phyloP scores from a whole-genome alignment of 1,140 invertebrate species.

The Onthophagus taurus region DNA sequence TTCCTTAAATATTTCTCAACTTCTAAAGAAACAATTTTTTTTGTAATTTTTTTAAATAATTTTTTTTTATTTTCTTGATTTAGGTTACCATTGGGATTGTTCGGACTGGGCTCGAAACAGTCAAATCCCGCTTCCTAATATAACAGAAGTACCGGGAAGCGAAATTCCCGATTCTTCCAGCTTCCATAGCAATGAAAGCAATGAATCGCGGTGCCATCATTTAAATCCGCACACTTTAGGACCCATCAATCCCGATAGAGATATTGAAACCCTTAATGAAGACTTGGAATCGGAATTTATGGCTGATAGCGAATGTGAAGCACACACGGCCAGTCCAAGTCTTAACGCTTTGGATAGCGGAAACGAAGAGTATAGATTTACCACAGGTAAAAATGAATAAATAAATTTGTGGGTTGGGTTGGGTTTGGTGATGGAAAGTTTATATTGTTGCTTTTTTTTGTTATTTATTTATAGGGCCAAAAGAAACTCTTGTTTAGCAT shows the following conservation, averaged over 20 bases:
- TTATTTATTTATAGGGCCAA: slow-evolving; percentile 13
- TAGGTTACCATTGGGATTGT: slow-evolving; percentile 92
- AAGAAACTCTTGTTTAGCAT: slow-evolving; percentile 13
- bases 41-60: neutral
- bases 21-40: too few species aligned
- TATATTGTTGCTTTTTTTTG: too few species aligned
- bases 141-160: slow-evolving; percentile 83
- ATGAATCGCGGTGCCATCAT: slow-evolving; percentile 58
- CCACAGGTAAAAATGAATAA: slow-evolving; percentile 47
- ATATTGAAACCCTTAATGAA: slow-evolving; percentile 59
- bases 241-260: slow-evolving; percentile 45
- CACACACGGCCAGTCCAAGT: slow-evolving; percentile 46
- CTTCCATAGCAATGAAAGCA: slow-evolving; percentile 81
- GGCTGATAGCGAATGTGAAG: slow-evolving; percentile 54
- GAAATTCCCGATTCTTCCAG: slow-evolving; percentile 85
- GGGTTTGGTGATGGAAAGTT: too few species aligned
- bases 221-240: slow-evolving; percentile 22
- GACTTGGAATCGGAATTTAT: slow-evolving; percentile 63
- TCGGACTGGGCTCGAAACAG: slow-evolving; percentile 84
- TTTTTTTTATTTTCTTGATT: slow-evolving; percentile 17
- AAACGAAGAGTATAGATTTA: slow-evolving; percentile 49
- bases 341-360: slow-evolving; percentile 55
- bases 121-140: slow-evolving; percentile 80
- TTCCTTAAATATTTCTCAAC: too few species aligned
- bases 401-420: too few species aligned